Base-by-base conservation (phyloP, 2,113 vertebrate genomes). In the Apeltes quadracus region DNA sequence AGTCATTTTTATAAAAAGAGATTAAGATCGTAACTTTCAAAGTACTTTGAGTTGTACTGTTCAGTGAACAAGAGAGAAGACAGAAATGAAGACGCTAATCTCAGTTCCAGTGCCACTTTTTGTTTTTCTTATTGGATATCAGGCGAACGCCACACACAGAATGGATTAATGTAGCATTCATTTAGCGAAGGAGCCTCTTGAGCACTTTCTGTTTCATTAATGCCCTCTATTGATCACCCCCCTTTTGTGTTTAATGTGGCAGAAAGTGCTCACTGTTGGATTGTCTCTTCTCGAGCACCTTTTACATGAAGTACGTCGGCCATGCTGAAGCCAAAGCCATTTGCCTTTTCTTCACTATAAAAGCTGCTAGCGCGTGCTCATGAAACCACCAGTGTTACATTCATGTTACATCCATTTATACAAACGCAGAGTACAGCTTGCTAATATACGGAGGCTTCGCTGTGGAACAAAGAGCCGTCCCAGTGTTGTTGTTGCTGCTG, bases 121-220 rank as follows among this genome's bases (percentile, higher is more conserved):
- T 55, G 55, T 69, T 78, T 54, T 58, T 67, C 54, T 41, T 51
- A 23, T 67, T 70, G 70, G 25, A 80, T 59, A 58, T 55, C 51
- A 75, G 53, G 55, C 61, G 16, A 23, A 56, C 20, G 53, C 27
- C 72, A 72, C 46, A 69, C 44, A 13, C 54, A 69, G 34, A 65
- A 38, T 20, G 18, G 71, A 79, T 51, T 71, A 66, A 73, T 82
- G 78, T 5, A 50, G 39, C 54, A 38, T 72, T 76, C 81, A 83
- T 81, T 74, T 77, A 67, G 36, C 38, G 56, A 67, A 51, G 58
- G 51, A 84, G 76, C 71, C 66, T 69, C 79, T 82, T 61, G 55
- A 81, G 65, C 68, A 63, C 68, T 54, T 65, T 80, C 50, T 50
- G 46, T 67, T 43, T 82, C 70, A 80, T 80, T 81, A 80, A 79